Conservation (phyloP, 2,888 invertebrate genomes). For the Stegophylla sp. region DNA sequence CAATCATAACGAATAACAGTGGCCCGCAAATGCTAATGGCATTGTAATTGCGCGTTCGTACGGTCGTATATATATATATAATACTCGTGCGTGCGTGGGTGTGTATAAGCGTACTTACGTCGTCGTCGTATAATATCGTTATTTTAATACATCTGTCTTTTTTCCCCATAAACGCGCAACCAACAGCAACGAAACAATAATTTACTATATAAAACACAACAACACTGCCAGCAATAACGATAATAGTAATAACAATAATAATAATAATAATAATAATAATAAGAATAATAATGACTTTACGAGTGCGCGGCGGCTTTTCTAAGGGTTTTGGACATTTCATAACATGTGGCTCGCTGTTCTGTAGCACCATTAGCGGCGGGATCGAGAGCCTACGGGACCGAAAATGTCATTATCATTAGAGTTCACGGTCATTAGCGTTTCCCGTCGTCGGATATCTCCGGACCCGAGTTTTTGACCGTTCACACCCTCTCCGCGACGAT, state of each 20-base stretch:
- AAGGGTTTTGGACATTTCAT: constrained; percentile 54
- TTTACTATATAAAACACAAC: constrained; percentile 52
- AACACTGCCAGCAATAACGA: not conserved
- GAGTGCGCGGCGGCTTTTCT: constrained; percentile 22
- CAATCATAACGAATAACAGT: constrained; percentile 31
- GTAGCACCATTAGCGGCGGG: constrained; percentile 42
- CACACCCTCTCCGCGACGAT: not conserved
- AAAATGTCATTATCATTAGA: constrained; percentile 58
- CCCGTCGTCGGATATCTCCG: constrained; percentile 38
- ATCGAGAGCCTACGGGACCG: constrained; percentile 38
- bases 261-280: constrained; percentile 34
- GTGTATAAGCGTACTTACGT: not conserved
- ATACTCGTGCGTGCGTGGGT: not conserved
- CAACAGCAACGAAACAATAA: constrained; percentile 36
- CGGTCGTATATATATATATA: not conserved
- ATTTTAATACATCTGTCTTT: not conserved
- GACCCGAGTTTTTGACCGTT: constrained; percentile 19
- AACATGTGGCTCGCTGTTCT: constrained; percentile 34
- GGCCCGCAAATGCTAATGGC: constrained; percentile 53
- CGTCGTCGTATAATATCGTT: not conserved
- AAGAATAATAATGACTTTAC: constrained; percentile 27
- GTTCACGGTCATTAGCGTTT: constrained; percentile 47
- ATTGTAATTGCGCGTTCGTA: constrained; percentile 40
- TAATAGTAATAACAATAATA: no score
- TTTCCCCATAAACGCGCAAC: constrained; percentile 12